These are phyloP conservation scores for Cheilosia impressa DNA, from an alignment of 2,888 invertebrate species.

Conservation along the genomic window DNA sequence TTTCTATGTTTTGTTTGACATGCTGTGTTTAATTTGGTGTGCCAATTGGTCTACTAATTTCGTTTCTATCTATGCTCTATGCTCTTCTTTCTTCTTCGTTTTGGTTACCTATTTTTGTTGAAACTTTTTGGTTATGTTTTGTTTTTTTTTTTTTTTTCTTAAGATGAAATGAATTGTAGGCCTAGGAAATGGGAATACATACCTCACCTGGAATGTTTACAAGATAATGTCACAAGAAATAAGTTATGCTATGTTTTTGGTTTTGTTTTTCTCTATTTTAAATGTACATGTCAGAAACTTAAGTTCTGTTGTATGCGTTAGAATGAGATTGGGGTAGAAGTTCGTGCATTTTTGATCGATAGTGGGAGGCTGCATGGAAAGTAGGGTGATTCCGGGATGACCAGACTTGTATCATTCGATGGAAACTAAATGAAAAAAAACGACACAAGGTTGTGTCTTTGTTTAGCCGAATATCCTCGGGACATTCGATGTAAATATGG, in stretches of 20 bases:
- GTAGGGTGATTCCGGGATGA: neutral
- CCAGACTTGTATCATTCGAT: no score
- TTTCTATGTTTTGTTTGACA: conserved; percentile 55
- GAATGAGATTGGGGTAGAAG: conserved; percentile 40
- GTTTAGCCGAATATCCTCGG: no score
- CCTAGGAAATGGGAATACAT: conserved; percentile 22
- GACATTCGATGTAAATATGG: no score
- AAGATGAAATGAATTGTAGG: conserved; percentile 29
- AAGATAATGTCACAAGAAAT: conserved; percentile 62
- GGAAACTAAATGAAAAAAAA: no score
- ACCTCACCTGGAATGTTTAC: conserved; percentile 71
- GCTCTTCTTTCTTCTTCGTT: conserved; percentile 2
- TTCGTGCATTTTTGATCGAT: conserved; percentile 8
- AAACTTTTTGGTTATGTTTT: neutral
- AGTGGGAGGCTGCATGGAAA: neutral
- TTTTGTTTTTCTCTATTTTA: conserved; percentile 22
- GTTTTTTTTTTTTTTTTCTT: no score
- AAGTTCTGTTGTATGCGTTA: conserved; percentile 38
- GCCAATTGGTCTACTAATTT: conserved; percentile 60
- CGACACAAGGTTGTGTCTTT: no score
- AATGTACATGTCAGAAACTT: conserved; percentile 25
- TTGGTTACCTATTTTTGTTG: neutral
- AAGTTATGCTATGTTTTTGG: conserved; percentile 35
- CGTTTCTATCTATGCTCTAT: conserved; percentile 28
- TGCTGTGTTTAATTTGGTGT: conserved; percentile 51